Base-by-base conservation (phyloP, 64 coral and sea anemone genomes). In the Astreopora myriophthalma region DNA sequence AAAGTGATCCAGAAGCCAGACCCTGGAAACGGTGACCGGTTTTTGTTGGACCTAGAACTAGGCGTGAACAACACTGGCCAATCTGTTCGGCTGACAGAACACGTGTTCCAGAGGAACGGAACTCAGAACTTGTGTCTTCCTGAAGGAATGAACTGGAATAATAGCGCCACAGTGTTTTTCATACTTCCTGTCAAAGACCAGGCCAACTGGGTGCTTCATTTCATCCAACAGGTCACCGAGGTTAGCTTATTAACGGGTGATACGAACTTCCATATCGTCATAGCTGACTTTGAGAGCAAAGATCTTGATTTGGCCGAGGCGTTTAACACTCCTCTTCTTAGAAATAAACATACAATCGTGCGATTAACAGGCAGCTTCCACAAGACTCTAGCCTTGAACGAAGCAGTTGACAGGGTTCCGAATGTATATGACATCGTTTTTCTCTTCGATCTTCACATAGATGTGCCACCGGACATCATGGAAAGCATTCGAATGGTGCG, bases 161-260 rank as follows among this genome's bases (percentile, higher is more conserved):
- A 17, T 52, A 28, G 73, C 16, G 13, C 85, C 0, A 46, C 42
- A 46, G 42, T 46, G 42, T 71, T 71, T 87, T 33, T 87, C 30
- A 51, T 87, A n/a, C 22, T 87, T 8, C 70, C 85, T 24, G 55
- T 87, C 19, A 87, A 87, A 48, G 73, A 87, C 67, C 85, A 87
- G 73, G 68, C 35, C 5, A 73, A 74, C 35, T 87, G 85, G 85
- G 29, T 87, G 5, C 58, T 48, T 16, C 52, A 71, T 30, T 87
- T 87, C 17, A 87, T 87, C 28, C 70, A 32, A 22, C 30, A 66
- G 32, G 14, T 87, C 14, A 55, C 85, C 8, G 85, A 87, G 22
- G 85, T 28, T 0, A 73, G 73, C 67, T 73, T 28, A 73, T 34
- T 46, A 49, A 73, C 85, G 10, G 40, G 64, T 24, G 85, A 87